Evolutionary conservation across 2,888 invertebrate genomes (phyloP).

Genomic region (Microplitis manilae): DNA sequence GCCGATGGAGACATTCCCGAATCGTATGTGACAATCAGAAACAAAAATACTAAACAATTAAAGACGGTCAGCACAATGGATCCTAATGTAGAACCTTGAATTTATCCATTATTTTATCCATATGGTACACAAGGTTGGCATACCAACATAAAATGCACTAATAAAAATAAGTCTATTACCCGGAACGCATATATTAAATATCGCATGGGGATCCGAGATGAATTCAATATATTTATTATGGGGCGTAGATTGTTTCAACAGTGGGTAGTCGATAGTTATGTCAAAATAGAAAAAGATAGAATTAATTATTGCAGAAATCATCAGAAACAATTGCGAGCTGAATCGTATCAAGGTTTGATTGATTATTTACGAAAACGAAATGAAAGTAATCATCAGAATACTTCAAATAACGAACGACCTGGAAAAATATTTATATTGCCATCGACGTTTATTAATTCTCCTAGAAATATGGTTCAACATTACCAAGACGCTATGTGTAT

Average conservation of each 20-base stretch:
- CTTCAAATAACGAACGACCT: neutral
- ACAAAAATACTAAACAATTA: too few relatives aligned
- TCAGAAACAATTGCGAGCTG: conserved; percentile 42
- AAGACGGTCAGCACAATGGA: too few relatives aligned
- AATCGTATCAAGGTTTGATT: conserved; percentile 31
- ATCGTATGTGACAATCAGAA: too few relatives aligned
- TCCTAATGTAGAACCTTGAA: too few relatives aligned
- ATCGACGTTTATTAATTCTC: conserved; percentile 46
- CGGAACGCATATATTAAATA: too few relatives aligned
- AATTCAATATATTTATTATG: too few relatives aligned
- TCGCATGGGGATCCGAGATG: too few relatives aligned
- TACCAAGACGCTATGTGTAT: conserved; percentile 33
- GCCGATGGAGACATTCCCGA: too few relatives aligned
- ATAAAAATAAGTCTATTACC: too few relatives aligned
- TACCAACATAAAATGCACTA: too few relatives aligned
- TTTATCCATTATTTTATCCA: too few relatives aligned
- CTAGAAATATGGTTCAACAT: conserved; percentile 47
- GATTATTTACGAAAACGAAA: conserved; percentile 35
- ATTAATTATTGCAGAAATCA: conserved; percentile 30
- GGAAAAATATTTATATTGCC: conserved; percentile 46
- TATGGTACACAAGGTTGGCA: too few relatives aligned
- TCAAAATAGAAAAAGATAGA: conserved; percentile 19
- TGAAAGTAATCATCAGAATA: conserved; percentile 11
- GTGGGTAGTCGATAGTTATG: conserved; percentile 8
- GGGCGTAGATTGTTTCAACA: conserved; percentile 8